Base-by-base conservation (phyloP, 2,888 invertebrate species). In the Troides oblongomaculatus region DNA sequence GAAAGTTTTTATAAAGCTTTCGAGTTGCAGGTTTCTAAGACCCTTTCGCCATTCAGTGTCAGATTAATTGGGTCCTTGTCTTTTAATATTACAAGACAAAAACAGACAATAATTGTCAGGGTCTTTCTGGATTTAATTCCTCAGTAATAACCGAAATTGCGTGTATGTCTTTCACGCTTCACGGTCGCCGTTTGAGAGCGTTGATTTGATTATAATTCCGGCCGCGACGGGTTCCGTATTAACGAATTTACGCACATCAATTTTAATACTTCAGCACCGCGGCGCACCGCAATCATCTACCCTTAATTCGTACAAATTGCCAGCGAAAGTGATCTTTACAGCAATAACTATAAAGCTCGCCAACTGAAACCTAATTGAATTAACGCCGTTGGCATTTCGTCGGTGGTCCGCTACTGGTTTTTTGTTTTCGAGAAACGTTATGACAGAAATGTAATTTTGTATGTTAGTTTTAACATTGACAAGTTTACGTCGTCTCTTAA, bases 171-270 rank as follows among this genome's bases (percentile, higher is more conserved):
- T 21, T 56, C 21, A 21, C 56, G 56, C 56, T 56, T 56, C 56
- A 21, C 56, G 18, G 56, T 56, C 21, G 53, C 46, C 14, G 25
- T 64, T 63, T 59, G 59, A 21, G 17, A 43, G 18, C 50, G 62
- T 58, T 69, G 69, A 69, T 69, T 65, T 59, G 65, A 43, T 69
- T 69, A 65, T 65, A 69, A 69, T 69, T 62, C 57, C 30, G 17
- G 46, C 57, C 17, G 25, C 64, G 61, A 39, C 64, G 64, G 59
- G 53, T 46, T 30, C 50, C 56, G 57, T 65, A 69, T 69, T 57
- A 58, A 61, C 65, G 69, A 64, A 65, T 69, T 69, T 50, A 57
- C 65, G 69, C 69, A 65, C 65, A 65, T 69, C 69, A 65, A 65
- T 65, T 65, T 58, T 57, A 58, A 57, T 69, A 65, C 56, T 57